These are phyloP conservation scores for Drosophila leontia DNA, from an alignment of 1,140 invertebrate species.

Conservation along the genomic window DNA sequence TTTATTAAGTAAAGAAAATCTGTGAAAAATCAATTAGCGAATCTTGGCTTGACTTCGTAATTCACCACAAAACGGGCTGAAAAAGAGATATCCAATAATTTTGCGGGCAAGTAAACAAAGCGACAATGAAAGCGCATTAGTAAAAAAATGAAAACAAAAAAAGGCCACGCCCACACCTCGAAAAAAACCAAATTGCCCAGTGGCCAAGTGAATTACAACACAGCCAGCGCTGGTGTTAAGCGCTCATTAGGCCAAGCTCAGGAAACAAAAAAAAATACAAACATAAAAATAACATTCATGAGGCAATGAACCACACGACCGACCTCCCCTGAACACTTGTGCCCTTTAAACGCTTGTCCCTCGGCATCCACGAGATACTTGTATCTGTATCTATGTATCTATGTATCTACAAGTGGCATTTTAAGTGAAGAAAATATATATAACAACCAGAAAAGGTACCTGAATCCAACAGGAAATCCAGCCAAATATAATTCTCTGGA, in stretches of 20 bases:
- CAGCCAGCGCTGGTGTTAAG: slow-evolving; percentile 23
- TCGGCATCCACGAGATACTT: slow-evolving; percentile 10
- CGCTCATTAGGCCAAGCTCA: slow-evolving; percentile 39
- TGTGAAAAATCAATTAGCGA: slow-evolving; percentile 58
- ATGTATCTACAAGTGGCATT: slow-evolving; percentile 16
- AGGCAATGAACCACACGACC: slow-evolving; percentile 28
- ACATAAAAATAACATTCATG: slow-evolving; percentile 8
- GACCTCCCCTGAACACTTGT: slow-evolving; percentile 24
- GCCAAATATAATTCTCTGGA: neutral
- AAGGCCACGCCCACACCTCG: slow-evolving; percentile 50
- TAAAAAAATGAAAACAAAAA: neutral
- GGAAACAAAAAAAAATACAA: neutral
- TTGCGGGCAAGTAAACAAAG: slow-evolving; percentile 34
- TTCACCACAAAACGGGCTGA: slow-evolving; percentile 26
- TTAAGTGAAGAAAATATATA: slow-evolving; percentile 1
- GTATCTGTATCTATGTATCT: slow-evolving; percentile 16
- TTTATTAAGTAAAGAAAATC: neutral
- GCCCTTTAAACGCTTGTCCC: slow-evolving; percentile 16
- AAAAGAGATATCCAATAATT: slow-evolving; percentile 31
- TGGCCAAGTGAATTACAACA: slow-evolving; percentile 67
- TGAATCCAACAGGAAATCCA: slow-evolving; percentile 12
- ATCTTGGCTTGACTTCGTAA: slow-evolving; percentile 18
- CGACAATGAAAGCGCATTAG: slow-evolving; percentile 74
- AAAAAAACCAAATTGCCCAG: slow-evolving; percentile 33
- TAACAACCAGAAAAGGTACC: neutral